Evolutionary conservation across 2,113 vertebrate species (phyloP), one percentile per base, ranked within the genome.

Genomic region (Cyrtonyx montezumae): DNA sequence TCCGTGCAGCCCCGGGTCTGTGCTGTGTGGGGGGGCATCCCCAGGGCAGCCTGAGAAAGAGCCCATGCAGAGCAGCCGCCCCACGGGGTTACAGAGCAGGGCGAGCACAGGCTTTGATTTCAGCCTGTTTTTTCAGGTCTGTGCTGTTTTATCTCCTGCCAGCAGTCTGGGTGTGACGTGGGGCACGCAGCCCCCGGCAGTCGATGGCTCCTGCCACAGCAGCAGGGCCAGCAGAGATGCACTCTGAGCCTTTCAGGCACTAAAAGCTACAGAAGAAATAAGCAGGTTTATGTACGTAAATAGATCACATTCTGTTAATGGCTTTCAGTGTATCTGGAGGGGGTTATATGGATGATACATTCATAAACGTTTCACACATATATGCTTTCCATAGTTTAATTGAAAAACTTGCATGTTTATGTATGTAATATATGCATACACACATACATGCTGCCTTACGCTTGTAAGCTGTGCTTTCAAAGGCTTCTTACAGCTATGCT

Each of bases 101-200:
- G 46, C 61, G 19, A 87, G 87, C 40, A 0, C 84, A 80, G 71
- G 61, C 73, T 92, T 96, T 91, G 62, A 78, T 91, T 79, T 71
- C 42, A 16, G 46, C 59, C 46, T 36, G 79, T 8, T 85, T 91
- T 91, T 90, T 87, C 79, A 75, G 76, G 21, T 82, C 94, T 79
- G 70, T 2, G 15, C 71, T 82, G 9, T 58, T 92, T 89, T 69
- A 55, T 90, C 82, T 90, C 4, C 0, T 69, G 89, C 89, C 91
- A 92, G 62, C 62, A 40, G 11, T 76, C 40, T 91, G 48, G 94
- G 40, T 79, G 28, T 66, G 88, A 85, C 30, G 45, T 25, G 19
- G 87, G 82, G 78, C 93, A 85, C 48, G 62, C 82, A 90, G 93
- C 87, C 79, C 91, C 79, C 91, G 76, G 93, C 87, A 85, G 75